Evolutionary conservation across 2,113 vertebrate genomes (phyloP).

Genomic region (Spea multiplicata): DNA sequence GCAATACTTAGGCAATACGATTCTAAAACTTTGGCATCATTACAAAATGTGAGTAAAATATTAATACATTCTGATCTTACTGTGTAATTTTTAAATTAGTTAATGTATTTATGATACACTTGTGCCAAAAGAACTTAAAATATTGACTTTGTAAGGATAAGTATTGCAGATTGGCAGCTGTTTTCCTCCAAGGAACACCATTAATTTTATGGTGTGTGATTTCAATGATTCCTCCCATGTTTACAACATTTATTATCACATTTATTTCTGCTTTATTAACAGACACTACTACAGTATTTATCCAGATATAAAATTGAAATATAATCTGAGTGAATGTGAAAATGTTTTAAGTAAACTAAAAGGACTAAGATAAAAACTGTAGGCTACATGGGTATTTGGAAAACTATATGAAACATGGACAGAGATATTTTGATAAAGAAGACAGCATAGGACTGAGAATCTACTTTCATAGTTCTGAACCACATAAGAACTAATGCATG

Average conservation of each 20-base stretch:
- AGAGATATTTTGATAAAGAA: too few relatives aligned
- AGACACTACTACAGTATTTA: not conserved
- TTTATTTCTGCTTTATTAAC: not conserved
- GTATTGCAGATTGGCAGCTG: not conserved
- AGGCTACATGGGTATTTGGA: too few relatives aligned
- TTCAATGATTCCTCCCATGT: not conserved
- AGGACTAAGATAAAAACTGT: too few relatives aligned
- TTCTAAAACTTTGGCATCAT: not conserved
- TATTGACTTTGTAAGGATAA: not conserved
- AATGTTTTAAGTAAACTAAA: too few relatives aligned
- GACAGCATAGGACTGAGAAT: too few relatives aligned
- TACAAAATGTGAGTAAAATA: not conserved
- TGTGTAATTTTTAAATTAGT: constrained; percentile 1
- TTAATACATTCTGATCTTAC: not conserved
- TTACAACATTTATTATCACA: not conserved
- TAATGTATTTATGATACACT: not conserved
- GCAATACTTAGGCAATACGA: too few relatives aligned
- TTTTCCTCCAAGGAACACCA: not conserved
- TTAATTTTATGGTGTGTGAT: not conserved
- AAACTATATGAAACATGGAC: too few relatives aligned
- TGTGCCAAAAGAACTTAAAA: not conserved
- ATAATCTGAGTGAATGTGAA: too few relatives aligned
- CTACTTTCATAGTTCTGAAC: too few relatives aligned
- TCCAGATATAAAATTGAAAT: too few relatives aligned
- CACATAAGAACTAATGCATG: too few relatives aligned